Evolutionary conservation across 2,797 vertebrate species (phyloP).

Genomic region (Bovichtus diacanthus): DNA sequence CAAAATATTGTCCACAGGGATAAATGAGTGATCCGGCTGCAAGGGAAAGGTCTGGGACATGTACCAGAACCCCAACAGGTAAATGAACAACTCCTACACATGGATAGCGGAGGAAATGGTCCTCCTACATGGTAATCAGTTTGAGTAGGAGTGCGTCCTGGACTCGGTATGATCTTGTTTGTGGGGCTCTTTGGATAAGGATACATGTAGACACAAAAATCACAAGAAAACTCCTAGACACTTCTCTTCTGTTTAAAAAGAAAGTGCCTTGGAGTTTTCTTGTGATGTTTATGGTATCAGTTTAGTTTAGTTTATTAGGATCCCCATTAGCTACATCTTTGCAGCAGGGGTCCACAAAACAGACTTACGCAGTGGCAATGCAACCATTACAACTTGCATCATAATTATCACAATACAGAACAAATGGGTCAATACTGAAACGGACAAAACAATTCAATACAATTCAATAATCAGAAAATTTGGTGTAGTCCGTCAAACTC

Average conservation of each 20-base stretch:
- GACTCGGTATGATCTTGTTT: too few relatives aligned
- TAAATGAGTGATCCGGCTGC: slow-evolving; percentile 86
- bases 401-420: not conserved
- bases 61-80: slow-evolving; percentile 89
- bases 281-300: too few relatives aligned
- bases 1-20: slow-evolving; percentile 74
- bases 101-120: not conserved
- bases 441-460: not conserved
- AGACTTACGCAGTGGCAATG: not conserved
- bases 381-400: not conserved
- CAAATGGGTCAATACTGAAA: not conserved
- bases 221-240: too few relatives aligned
- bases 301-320: not conserved
- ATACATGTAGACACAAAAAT: too few relatives aligned
- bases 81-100: slow-evolving; percentile 19
- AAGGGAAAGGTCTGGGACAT: slow-evolving; percentile 83
- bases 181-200: too few relatives aligned
- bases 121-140: not conserved
- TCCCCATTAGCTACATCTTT: not conserved
- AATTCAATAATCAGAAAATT: not conserved
- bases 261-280: too few relatives aligned
- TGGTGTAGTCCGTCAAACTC: not conserved
- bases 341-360: not conserved
- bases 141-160: too few relatives aligned
- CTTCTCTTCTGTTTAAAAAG: too few relatives aligned